A percentile compares a stretch with the other conserved stretches of the same genome.
These are phyloP conservation scores for Phymatocera aterrima DNA, from an alignment of 2,888 invertebrate species.

Conservation along the genomic window DNA sequence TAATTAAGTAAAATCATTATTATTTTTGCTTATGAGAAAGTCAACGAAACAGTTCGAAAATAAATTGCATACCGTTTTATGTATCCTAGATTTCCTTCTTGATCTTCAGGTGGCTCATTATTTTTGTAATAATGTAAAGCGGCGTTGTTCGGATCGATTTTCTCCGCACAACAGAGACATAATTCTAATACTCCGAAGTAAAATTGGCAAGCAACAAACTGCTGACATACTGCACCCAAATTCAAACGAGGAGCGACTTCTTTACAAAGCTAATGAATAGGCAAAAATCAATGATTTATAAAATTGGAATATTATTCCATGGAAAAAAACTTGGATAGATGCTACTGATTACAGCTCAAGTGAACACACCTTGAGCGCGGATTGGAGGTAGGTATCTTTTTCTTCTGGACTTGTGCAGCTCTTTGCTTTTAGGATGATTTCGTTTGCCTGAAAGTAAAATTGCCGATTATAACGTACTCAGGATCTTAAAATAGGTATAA, in stretches of 20 bases:
- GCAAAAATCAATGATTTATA: slow-evolving; percentile 35
- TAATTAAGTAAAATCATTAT: slow-evolving; percentile 47
- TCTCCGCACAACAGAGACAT: slow-evolving; percentile 88
- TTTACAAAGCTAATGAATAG: slow-evolving; percentile 85
- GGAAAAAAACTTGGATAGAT: background rate
- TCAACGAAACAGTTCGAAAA: background rate
- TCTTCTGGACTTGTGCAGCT: slow-evolving; percentile 85
- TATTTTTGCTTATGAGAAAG: background rate
- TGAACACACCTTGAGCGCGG: slow-evolving; percentile 80
- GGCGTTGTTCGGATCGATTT: slow-evolving; percentile 92
- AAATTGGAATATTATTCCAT: background rate
- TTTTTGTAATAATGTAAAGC: slow-evolving; percentile 92
- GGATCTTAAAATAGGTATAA: background rate
- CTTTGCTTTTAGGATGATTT: slow-evolving; percentile 90
- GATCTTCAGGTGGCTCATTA: slow-evolving; percentile 88
- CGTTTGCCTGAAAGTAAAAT: slow-evolving; percentile 83
- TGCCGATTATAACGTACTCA: background rate
- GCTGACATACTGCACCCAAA: slow-evolving; percentile 88
- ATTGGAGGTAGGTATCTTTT: slow-evolving; percentile 85
- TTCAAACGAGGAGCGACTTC: slow-evolving; percentile 93
- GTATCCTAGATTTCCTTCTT: slow-evolving; percentile 87
- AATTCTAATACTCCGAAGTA: slow-evolving; percentile 94
- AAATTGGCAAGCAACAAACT: slow-evolving; percentile 87
- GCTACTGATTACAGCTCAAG: no score
- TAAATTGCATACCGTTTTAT: slow-evolving; percentile 77